Evolutionary conservation across 2,113 vertebrate genomes (phyloP), one percentile per base, ranked within the genome.

Genomic region (Heloderma charlesbogerti): DNA sequence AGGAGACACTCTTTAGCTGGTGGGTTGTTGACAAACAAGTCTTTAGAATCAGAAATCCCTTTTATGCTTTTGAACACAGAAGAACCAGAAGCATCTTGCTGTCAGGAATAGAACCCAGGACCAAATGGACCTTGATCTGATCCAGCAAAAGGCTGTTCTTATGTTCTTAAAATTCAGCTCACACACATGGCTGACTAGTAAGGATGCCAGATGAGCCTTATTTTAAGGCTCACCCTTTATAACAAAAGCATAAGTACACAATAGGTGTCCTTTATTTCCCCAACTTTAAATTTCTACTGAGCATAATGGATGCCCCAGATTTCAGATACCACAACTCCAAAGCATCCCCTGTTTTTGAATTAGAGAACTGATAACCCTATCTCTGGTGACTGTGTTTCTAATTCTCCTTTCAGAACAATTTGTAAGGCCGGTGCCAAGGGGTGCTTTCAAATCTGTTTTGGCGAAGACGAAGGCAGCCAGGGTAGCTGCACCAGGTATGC

Each of bases 1-100:
- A 94, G 51, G 8, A 57, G 8, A 74, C 54, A 20, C n/a, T 88
- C 45, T 74, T 60, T 40, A 66, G 60, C 0, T 1, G 0, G 54
- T 71, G 37, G 37, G 43, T 82, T 89, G 82, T 15, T 8, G 93
- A 84, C 31, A 88, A 92, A 8, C 80, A 83, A 34, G 18, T 81
- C 25, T 67, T 69, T 54, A 45, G 40, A 75, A 45, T 45, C 54
- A 89, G 51, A 0, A 85, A 45, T 3, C 48, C 45, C 20, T 83
- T 34, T 15, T 37, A 91, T 75, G 40, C 25, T 89, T 92, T 45
- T 87, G 86, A 72, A 37, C 57, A 77, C 71, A 77, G 48, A 40
- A 60, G 54, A 78, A 31, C 37, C 86, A 63, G 40, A 74, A 57
- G 10, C 18, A 18, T n/a, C 40, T 63, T 66, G 57, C 22, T 5